Percentiles rank a stretch among this genome's conserved stretches.
phyloP scores from a whole-genome alignment of 2,797 vertebrate genomes.

The Girardinus metallicus region DNA sequence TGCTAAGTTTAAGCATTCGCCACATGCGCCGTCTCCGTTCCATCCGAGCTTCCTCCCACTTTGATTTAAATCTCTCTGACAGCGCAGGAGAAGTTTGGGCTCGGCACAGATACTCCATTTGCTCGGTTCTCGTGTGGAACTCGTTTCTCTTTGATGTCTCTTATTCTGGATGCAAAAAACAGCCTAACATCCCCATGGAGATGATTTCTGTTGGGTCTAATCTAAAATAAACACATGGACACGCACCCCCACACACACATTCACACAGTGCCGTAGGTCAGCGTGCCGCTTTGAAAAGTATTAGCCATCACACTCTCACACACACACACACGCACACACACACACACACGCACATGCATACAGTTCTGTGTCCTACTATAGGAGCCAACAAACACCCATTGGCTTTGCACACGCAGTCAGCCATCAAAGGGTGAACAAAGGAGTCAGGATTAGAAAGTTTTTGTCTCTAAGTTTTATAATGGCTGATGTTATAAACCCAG shows the following conservation, averaged over 20 bases:
- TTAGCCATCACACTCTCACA: no score
- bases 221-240: slow-evolving; percentile 47
- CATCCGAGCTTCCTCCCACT: slow-evolving; percentile 8
- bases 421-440: slow-evolving; percentile 56
- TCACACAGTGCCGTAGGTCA: no score
- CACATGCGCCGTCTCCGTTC: slow-evolving; percentile 7
- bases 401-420: slow-evolving; percentile 32
- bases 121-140: slow-evolving; percentile 19
- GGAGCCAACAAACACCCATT: slow-evolving; percentile 10
- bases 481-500: slow-evolving; percentile 50
- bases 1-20: slow-evolving; percentile 12
- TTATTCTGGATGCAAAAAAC: slow-evolving; percentile 48
- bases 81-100: slow-evolving; percentile 22
- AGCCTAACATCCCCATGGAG: slow-evolving; percentile 41
- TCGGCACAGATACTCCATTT: slow-evolving; percentile 18
- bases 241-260: slow-evolving; percentile 14
- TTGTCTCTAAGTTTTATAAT: slow-evolving; percentile 65
- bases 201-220: slow-evolving; percentile 54
- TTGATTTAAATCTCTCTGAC: slow-evolving; percentile 23
- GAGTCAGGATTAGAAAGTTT: slow-evolving; percentile 66
- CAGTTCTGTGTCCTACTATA: slow-evolving; percentile 3
- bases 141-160: slow-evolving; percentile 58
- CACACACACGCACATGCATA: not conserved
- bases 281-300: no score
- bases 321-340: no score